These are phyloP conservation scores for Rotaria socialis DNA, from an alignment of 2,888 invertebrate species.

Conservation along the genomic window DNA sequence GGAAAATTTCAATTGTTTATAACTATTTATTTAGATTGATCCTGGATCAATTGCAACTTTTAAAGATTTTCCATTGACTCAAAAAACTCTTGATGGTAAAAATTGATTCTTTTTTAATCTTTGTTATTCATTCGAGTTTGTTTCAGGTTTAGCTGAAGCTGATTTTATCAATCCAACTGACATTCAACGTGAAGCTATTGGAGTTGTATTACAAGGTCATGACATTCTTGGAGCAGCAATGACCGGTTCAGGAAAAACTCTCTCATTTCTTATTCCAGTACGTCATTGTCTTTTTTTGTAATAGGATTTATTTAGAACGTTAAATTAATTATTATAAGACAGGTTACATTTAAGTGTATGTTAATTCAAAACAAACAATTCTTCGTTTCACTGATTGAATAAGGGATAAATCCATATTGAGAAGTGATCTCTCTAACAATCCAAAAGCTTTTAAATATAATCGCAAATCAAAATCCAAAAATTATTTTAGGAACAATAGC, in stretches of 20 bases:
- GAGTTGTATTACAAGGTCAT: slow-evolving; percentile 61
- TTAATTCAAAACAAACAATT: too few species aligned
- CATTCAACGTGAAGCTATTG: slow-evolving; percentile 45
- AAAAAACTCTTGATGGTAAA: slow-evolving; percentile 41
- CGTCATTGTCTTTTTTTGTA: slow-evolving; percentile 48
- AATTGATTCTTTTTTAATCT: neutral
- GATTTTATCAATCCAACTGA: slow-evolving; percentile 39
- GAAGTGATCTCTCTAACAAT: too few species aligned
- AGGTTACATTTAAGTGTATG: too few species aligned
- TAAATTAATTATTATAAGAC: too few species aligned
- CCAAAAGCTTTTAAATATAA: too few species aligned
- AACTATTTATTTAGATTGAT: slow-evolving; percentile 30
- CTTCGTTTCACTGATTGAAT: too few species aligned
- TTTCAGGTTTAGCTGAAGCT: slow-evolving; percentile 9
- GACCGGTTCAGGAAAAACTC: slow-evolving; percentile 97
- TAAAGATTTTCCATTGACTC: slow-evolving; percentile 44
- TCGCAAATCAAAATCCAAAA: too few species aligned
- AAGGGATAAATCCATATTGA: too few species aligned
- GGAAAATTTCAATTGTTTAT: too few species aligned
- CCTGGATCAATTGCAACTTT: slow-evolving; percentile 37
- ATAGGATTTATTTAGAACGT: too few species aligned
- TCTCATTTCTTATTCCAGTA: slow-evolving; percentile 88
- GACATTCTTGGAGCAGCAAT: slow-evolving; percentile 96
- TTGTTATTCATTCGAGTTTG: neutral
- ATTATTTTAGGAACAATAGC: too few species aligned